phyloP scores from a whole-genome alignment of 2,113 vertebrate genomes.

The Chlorocebus sabaeus region DNA sequence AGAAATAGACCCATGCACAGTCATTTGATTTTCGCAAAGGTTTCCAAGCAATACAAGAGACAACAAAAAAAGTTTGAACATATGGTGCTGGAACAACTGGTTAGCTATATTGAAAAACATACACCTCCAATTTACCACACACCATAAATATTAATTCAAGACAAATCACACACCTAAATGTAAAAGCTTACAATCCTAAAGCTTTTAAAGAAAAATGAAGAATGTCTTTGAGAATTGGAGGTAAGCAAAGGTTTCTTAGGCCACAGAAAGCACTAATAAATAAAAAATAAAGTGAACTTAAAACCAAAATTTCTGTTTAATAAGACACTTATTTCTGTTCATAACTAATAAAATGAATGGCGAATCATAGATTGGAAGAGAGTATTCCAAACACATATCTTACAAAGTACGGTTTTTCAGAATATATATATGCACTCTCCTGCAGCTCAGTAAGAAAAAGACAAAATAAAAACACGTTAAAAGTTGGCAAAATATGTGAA shows the following conservation, averaged over 20 bases:
- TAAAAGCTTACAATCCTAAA: background rate
- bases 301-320: background rate
- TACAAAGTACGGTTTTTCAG: background rate
- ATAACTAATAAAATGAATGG: background rate
- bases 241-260: background rate
- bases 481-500: background rate
- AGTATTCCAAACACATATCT: background rate
- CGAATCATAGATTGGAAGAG: background rate
- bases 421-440: background rate
- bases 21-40: constrained; percentile 1
- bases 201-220: background rate
- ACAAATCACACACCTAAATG: background rate
- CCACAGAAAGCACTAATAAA: background rate
- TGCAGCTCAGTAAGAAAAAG: background rate
- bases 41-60: background rate
- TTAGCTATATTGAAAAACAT: background rate
- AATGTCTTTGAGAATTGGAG: background rate
- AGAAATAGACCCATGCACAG: background rate
- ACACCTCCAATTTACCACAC: background rate
- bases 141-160: background rate
- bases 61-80: background rate
- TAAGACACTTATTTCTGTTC: background rate
- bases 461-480: background rate
- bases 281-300: background rate
- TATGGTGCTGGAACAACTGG: background rate